phyloP scores from a whole-genome alignment of 2,797 vertebrate species.

The Melanogrammus aeglefinus region DNA sequence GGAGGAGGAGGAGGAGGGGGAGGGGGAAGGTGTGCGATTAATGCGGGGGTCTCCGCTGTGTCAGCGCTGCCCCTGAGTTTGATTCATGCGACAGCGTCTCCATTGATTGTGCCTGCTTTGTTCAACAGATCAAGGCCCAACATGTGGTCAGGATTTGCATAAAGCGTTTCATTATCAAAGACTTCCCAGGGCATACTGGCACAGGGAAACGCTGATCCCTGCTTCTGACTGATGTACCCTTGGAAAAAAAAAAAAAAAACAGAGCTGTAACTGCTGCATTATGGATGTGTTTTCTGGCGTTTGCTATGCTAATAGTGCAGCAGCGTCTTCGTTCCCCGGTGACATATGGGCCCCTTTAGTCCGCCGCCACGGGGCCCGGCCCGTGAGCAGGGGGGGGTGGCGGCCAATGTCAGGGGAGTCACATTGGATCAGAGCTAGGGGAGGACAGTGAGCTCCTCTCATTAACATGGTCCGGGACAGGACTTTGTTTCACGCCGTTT shows the following conservation, averaged over 20 bases:
- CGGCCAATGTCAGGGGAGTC: neutral
- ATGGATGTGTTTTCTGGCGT: constrained; percentile 55
- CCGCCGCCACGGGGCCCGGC: constrained; percentile 15
- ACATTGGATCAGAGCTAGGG: too few relatives aligned
- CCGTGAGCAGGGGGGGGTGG: neutral
- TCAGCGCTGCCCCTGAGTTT: constrained; percentile 20
- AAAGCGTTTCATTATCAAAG: constrained; percentile 56
- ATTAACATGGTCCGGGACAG: too few relatives aligned
- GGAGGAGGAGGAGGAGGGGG: neutral
- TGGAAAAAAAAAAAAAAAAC: constrained; percentile 49
- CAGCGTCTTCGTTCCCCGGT: constrained; percentile 28
- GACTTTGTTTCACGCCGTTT: too few relatives aligned
- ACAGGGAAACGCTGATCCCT: constrained; percentile 58
- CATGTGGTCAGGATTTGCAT: constrained; percentile 58
- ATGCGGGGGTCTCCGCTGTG: constrained; percentile 27
- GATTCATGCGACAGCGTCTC: constrained; percentile 33
- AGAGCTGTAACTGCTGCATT: constrained; percentile 54
- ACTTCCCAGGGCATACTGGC: constrained; percentile 42
- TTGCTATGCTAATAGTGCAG: constrained; percentile 59
- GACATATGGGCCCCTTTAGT: constrained; percentile 43
- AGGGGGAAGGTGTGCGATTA: constrained; percentile 20
- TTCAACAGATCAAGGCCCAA: constrained; percentile 60
- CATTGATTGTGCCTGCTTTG: constrained; percentile 50
- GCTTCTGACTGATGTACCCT: constrained; percentile 57
- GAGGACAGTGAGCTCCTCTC: too few relatives aligned